Evolutionary conservation across 2,797 vertebrate species (phyloP).

Genomic region (Lutjanus campechanus): DNA sequence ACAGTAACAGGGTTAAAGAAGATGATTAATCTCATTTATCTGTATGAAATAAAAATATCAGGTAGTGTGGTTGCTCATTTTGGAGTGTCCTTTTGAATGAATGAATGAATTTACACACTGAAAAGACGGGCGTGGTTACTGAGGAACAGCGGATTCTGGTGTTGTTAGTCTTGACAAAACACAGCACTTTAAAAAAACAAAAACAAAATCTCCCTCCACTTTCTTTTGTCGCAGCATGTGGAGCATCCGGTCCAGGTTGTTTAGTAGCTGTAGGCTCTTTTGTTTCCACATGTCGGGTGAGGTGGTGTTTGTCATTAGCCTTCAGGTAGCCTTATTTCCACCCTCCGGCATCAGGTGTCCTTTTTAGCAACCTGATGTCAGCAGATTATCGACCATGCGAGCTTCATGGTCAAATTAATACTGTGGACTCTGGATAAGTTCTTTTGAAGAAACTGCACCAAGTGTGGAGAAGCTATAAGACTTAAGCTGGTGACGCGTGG

Average conservation of each 20-base stretch:
- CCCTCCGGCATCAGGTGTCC: slow-evolving; percentile 17
- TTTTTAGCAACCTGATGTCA: slow-evolving; percentile 15
- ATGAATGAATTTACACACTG: slow-evolving; percentile 19
- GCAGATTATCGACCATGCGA: background rate
- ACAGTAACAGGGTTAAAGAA: slow-evolving; percentile 2
- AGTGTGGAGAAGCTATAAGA: slow-evolving; percentile 13
- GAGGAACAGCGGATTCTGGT: slow-evolving; percentile 2
- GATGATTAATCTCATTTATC: slow-evolving; percentile 1
- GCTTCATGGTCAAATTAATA: background rate
- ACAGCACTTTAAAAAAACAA: slow-evolving; percentile 19
- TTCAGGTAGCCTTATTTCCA: slow-evolving; percentile 58
- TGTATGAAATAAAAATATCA: background rate
- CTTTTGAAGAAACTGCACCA: slow-evolving; percentile 28
- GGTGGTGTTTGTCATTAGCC: slow-evolving; percentile 29
- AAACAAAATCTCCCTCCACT: background rate
- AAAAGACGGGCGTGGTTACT: slow-evolving; percentile 14
- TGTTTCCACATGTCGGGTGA: slow-evolving; percentile 16
- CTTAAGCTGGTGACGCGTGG: slow-evolving; percentile 1
- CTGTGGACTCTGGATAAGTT: slow-evolving; percentile 4
- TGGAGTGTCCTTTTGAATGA: slow-evolving; percentile 5
- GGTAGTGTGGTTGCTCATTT: slow-evolving; percentile 14
- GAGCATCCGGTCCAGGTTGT: background rate
- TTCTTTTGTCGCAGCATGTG: slow-evolving; percentile 1
- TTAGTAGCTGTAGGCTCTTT: background rate
- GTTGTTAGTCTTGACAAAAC: slow-evolving; percentile 35